Evolutionary conservation across 2,113 vertebrate species (phyloP), one percentile per base, ranked within the genome.

Genomic region (Rissa tridactyla): DNA sequence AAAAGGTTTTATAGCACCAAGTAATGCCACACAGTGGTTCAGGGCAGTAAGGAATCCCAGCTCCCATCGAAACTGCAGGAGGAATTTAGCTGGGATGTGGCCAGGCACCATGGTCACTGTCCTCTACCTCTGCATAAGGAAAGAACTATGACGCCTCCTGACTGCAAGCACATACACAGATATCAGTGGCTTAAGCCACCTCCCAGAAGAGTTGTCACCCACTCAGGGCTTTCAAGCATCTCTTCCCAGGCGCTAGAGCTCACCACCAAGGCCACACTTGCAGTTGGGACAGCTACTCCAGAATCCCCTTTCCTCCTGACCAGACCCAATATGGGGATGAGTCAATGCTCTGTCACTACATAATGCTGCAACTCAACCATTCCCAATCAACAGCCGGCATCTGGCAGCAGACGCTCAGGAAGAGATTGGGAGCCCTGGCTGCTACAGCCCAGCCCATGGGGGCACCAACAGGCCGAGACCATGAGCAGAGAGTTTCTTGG

Each of bases 1-100:
- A 15, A 46, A 75, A 73, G 20, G 34, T 55, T 84, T 88, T 80
- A 89, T 30, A 97, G 91, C 95, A 96, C 93, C 95, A 89, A 83
- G 51, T 81, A 86, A 90, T 9, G 83, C 47, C 91, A 92, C 92
- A 88, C 38, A 81, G 92, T 76, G 57, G 51, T 91, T 94, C 44
- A 47, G 81, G 66, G 54, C 65, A 91, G 68, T 46, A 83, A 71
- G 20, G 34, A 84, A 71, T 21, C 26, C 26, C 88, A 76, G 44
- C 25, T 92, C 36, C 22, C 70, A 34, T 13, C 1, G 1, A 61
- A 68, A 75, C 29, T 57, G 47, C 51, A 73, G 22, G 14, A 27
- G 4, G 7, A 92, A 57, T 3, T 27, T 13, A 8, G 51, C 38
- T 52, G 19, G 58, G 58, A 84, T 76, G 44, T 57, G 54, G 57